A percentile compares a stretch with the other conserved stretches of the same genome.
These are phyloP conservation scores for Hyposoter didymator DNA, from an alignment of 2,888 invertebrate genomes.

Conservation along the genomic window DNA sequence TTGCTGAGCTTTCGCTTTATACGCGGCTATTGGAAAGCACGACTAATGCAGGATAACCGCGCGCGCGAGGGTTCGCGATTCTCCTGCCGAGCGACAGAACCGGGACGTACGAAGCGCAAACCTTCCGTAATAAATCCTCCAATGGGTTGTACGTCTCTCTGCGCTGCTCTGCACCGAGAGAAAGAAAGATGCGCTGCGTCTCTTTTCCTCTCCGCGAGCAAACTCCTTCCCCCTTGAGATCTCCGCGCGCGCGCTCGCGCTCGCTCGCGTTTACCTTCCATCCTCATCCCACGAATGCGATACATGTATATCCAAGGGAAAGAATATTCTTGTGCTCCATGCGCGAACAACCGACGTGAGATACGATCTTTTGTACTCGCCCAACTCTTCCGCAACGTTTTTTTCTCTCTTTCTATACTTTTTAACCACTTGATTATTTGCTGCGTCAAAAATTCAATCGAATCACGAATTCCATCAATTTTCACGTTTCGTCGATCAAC, in stretches of 20 bases:
- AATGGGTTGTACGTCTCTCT: constrained; percentile 79
- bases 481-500: too few relatives aligned
- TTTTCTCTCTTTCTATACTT: background rate
- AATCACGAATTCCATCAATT: too few relatives aligned
- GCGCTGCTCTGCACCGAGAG: constrained; percentile 20
- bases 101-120: constrained; percentile 71
- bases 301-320: background rate
- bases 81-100: constrained; percentile 71
- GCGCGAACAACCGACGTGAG: constrained; percentile 26
- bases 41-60: constrained; percentile 79
- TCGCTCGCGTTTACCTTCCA: constrained; percentile 30
- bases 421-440: constrained; percentile 6
- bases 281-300: background rate
- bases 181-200: background rate
- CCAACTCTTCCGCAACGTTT: background rate
- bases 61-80: constrained; percentile 35
- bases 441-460: too few relatives aligned
- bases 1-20: constrained; percentile 71
- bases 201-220: background rate
- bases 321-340: constrained; percentile 6
- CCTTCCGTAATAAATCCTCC: constrained; percentile 81
- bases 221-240: constrained; percentile 36
- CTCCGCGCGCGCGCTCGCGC: constrained; percentile 1
- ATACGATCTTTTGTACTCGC: constrained; percentile 40
- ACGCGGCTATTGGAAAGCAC: constrained; percentile 75